Evolutionary conservation across 2,888 invertebrate genomes (phyloP), one percentile per base, ranked within the genome.

Genomic region (Tricholauxania praeusta): DNA sequence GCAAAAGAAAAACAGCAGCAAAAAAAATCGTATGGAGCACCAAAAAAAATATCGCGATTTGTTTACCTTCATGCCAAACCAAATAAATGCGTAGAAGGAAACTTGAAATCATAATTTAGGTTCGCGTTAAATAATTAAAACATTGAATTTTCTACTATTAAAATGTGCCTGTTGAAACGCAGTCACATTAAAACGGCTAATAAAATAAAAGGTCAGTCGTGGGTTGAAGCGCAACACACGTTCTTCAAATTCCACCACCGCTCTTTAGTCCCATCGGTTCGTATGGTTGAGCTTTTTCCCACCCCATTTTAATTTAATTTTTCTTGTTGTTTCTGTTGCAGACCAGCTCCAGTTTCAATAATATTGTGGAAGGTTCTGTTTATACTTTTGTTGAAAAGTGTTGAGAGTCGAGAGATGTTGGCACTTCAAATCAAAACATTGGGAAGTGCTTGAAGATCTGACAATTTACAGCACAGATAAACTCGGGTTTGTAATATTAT

Each of bases 331-430:
- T 39, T 39, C 39, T 39, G 52, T n/a, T n/a, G 66, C 65, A 52
- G 52, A 53, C 32, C 48, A 63, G 48, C 67, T 39, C 12, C 67
- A 55, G 48, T 67, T 55, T 12, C 48, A 12, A 57, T 57, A 19
- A 39, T 15, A 48, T 57, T 57, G 67, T 22, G 67, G 47, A 67
- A 67, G 57, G 57, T 57, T 67, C 55, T 57, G 67, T 57, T 67
- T 55, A 67, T 55, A 39, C 51, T 64, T 22, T 19, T 64, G 49
- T 51, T 22, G 57, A 19, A 28, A 57, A 57, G 55, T 55, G n/a
- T 22, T 12, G 19, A n/a, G 19, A 55, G 5, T 8, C 22, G 14
- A 22, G 57, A 57, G 57, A 57, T 28, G 39, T 39, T 39, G 39
- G 39, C 39, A 39, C 39, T 39, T 39, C 39, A 39, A 39, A 39